These are phyloP conservation scores for Pocillopora verrucosa DNA, from an alignment of 64 coral and sea anemone species.

Conservation along the genomic window DNA sequence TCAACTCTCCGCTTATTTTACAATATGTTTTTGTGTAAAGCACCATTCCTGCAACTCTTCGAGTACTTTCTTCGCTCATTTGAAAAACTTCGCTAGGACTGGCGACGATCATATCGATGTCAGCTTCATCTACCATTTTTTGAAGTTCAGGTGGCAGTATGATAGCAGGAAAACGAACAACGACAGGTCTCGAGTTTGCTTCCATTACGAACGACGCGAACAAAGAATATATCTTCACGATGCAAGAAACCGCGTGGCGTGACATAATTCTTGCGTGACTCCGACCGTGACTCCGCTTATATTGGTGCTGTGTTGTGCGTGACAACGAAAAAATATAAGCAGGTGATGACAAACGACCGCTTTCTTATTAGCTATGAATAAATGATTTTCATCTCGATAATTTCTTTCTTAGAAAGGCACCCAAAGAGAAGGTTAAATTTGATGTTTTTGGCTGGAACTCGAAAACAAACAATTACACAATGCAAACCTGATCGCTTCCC, in stretches of 20 bases:
- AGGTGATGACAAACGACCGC: too few relatives aligned
- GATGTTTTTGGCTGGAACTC: too few relatives aligned
- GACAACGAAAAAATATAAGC: too few relatives aligned
- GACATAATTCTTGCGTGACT: too few relatives aligned
- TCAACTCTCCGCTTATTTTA: neutral
- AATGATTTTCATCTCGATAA: too few relatives aligned
- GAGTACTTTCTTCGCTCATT: neutral
- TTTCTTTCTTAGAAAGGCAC: too few relatives aligned
- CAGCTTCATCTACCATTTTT: neutral
- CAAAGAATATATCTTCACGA: neutral
- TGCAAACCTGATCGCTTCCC: too few relatives aligned
- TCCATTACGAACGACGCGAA: neutral
- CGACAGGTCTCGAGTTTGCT: neutral
- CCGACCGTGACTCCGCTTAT: too few relatives aligned
- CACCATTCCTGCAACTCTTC: neutral
- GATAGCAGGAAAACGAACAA: neutral
- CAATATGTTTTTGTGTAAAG: neutral
- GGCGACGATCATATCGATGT: neutral
- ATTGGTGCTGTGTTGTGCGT: too few relatives aligned
- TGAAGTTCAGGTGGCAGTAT: neutral
- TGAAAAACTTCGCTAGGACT: neutral
- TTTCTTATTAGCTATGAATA: too few relatives aligned
- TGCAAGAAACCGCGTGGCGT: neutral
- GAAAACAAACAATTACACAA: too few relatives aligned
- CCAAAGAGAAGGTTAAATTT: too few relatives aligned